Percentiles rank a stretch among this genome's conserved stretches.
phyloP scores from a whole-genome alignment of 1,140 invertebrate genomes.

The Parasteatoda tepidariorum region DNA sequence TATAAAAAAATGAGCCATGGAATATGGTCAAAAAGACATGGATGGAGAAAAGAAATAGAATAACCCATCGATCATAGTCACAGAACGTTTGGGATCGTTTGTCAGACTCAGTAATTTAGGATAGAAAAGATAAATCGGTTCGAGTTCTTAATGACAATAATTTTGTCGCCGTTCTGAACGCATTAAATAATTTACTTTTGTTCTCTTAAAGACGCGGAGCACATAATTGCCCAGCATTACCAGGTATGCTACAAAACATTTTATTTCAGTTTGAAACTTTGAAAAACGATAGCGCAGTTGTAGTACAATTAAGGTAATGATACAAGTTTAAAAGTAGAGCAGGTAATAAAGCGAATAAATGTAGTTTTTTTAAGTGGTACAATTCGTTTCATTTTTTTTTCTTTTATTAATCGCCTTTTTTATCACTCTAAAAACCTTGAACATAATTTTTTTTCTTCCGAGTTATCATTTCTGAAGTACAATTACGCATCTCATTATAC shows the following conservation, averaged over 20 bases:
- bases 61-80: slow-evolving; percentile 41
- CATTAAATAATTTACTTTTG: slow-evolving; percentile 53
- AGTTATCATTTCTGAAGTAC: too few species aligned
- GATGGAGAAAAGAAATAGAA: slow-evolving; percentile 2
- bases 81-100: slow-evolving; percentile 26
- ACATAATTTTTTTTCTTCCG: too few species aligned
- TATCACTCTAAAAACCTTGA: too few species aligned
- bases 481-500: too few species aligned
- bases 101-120: slow-evolving; percentile 28
- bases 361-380: too few species aligned
- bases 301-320: too few species aligned
- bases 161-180: slow-evolving; percentile 13
- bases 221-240: background rate
- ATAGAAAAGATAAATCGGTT: slow-evolving; percentile 35
- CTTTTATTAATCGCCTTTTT: too few species aligned
- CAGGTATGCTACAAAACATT: background rate
- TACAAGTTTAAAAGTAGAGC: too few species aligned
- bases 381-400: too few species aligned
- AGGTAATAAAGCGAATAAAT: too few species aligned
- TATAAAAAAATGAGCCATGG: background rate
- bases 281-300: too few species aligned
- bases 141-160: slow-evolving; percentile 29
- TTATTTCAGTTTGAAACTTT: background rate
- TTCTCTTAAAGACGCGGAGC: background rate
- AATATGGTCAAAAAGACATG: background rate